These are phyloP conservation scores for Ameiurus melas DNA, from an alignment of 2,113 vertebrate genomes.

Conservation along the genomic window DNA sequence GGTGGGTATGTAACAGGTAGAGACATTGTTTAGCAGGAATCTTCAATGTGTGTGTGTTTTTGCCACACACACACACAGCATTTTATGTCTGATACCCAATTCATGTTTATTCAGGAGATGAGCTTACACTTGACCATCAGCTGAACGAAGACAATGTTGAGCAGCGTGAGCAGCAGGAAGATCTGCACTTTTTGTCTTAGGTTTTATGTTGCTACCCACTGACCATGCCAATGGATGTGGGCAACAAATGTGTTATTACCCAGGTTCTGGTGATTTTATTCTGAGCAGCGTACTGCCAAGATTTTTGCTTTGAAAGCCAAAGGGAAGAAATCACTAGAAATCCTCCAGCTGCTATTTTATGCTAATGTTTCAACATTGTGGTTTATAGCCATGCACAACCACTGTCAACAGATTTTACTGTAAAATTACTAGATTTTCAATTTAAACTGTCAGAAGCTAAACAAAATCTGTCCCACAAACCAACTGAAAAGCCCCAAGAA, in stretches of 20 bases:
- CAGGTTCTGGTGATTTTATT: background rate
- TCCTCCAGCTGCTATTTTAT: background rate
- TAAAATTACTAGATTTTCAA: background rate
- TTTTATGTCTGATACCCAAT: background rate
- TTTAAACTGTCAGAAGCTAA: constrained; percentile 15
- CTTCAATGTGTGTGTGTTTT: too few relatives aligned
- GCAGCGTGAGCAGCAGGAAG: background rate
- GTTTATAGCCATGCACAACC: background rate
- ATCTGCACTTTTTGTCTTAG: background rate
- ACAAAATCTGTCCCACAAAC: constrained; percentile 31
- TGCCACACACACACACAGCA: background rate
- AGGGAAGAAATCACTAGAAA: background rate
- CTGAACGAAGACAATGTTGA: background rate
- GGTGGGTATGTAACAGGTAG: too few relatives aligned
- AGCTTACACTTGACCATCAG: background rate
- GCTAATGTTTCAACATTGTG: background rate
- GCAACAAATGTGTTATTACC: background rate
- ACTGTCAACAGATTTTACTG: background rate
- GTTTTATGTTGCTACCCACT: background rate
- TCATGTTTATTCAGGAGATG: background rate
- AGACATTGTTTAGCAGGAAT: too few relatives aligned
- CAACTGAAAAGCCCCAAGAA: constrained; percentile 23
- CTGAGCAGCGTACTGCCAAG: background rate
- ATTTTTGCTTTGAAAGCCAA: background rate
- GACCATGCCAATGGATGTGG: background rate